Conservation (phyloP, 2,888 invertebrate species). For the Aphodius sticticus region DNA sequence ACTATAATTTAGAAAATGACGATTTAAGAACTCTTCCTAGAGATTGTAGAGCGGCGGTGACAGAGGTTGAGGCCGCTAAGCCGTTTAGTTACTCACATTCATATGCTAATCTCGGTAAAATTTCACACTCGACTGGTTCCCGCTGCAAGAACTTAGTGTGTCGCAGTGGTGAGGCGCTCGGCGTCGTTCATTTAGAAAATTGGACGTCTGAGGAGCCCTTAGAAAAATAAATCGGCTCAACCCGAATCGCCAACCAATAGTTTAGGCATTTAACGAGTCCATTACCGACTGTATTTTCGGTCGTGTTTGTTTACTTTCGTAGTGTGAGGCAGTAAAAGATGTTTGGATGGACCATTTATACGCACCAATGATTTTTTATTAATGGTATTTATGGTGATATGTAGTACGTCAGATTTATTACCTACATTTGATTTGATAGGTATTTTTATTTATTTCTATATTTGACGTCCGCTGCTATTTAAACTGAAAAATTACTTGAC, state of each 20-base stretch:
- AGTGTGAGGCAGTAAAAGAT: slow-evolving; percentile 23
- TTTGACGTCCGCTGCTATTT: background rate
- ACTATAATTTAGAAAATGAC: slow-evolving; percentile 42
- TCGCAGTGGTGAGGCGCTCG: slow-evolving; percentile 4
- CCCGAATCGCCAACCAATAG: slow-evolving; percentile 22
- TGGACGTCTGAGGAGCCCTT: slow-evolving; percentile 8
- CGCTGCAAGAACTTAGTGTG: slow-evolving; percentile 6
- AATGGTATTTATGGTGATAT: slow-evolving; percentile 4
- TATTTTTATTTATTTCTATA: background rate
- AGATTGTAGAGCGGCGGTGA: background rate
- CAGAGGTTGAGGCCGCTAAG: background rate
- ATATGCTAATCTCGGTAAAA: slow-evolving; percentile 38
- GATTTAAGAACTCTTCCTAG: slow-evolving; percentile 38
- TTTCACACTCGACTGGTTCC: slow-evolving; percentile 25
- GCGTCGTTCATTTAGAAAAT: slow-evolving; percentile 19
- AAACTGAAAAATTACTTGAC: background rate
- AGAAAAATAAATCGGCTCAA: slow-evolving; percentile 21
- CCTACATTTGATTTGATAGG: background rate
- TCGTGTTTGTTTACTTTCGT: slow-evolving; percentile 21
- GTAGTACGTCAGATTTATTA: background rate
- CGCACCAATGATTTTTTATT: slow-evolving; percentile 14
- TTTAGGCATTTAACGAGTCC: slow-evolving; percentile 23
- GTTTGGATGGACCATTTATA: slow-evolving; percentile 24
- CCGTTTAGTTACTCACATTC: slow-evolving; percentile 33
- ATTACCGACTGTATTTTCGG: slow-evolving; percentile 22